Base-by-base conservation (phyloP, 2,888 invertebrate genomes). In the Alsophila aescularia region DNA sequence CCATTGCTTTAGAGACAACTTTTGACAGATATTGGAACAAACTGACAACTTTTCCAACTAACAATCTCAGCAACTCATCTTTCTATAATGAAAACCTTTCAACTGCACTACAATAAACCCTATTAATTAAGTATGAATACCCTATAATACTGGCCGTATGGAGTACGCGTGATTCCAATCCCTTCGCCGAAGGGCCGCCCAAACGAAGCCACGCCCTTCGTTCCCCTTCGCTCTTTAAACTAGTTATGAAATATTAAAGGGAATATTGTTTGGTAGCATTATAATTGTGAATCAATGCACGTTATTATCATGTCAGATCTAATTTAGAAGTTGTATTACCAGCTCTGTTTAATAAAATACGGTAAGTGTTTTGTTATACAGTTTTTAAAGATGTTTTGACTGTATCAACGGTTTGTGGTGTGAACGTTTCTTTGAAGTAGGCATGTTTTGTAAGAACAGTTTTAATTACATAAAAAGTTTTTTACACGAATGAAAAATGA, bases 61-160 rank as follows among this genome's bases (percentile, higher is more conserved):
- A 7, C 44, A 51, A 56, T 58, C 32, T 45, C 16, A 39, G 32
- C 44, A 54, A 42, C 51, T 49, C 13, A 40, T 37, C 35, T 55
- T 21, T 42, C 61, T 75, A 85, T 66, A 70, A 86, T 78, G 85
- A 86, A 88, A 71, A 72, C 68, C 51, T 15, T 59, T 66, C 36
- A 63, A 58, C 62, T 69, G 58, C 50, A 36, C 57, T 72, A 69
- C 52, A 73, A 51, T 53, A 63, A 70, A 77, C 72, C 75, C 76
- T 80, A 86, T 87, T 90, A 90, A 90, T 90, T 90, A 90, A 88
- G 83, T 85, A 90, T 89, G 90, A 90, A 90, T 87, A 82, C 85
- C 77, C 83, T 75, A 75, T 89, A 90, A 90, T 89, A 82, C 73
- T 80, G 72, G 77, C 89, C 88, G 83, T 89, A 87, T 86, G 90